phyloP scores from a whole-genome alignment of 2,888 invertebrate species.

The Thyatira batis region DNA sequence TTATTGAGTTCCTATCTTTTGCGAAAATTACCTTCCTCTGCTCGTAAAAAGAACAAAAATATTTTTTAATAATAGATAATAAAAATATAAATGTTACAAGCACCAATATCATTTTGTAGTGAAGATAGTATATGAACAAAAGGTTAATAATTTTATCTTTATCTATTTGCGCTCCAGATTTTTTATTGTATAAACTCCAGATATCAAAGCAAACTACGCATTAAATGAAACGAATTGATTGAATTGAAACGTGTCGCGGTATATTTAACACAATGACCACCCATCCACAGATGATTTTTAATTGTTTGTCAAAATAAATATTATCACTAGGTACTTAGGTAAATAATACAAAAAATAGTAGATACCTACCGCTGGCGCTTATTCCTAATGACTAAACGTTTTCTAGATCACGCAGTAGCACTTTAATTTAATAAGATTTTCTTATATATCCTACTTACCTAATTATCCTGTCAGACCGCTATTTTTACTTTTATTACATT shows the following conservation, averaged over 20 bases:
- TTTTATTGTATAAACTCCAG: neutral
- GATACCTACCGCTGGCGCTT: too few relatives aligned
- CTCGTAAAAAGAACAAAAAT: neutral
- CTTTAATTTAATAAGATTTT: too few relatives aligned
- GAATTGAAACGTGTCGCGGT: neutral
- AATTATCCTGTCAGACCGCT: neutral
- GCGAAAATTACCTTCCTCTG: neutral
- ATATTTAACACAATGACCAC: neutral
- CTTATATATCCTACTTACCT: too few relatives aligned
- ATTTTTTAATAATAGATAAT: too few relatives aligned
- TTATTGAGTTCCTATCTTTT: neutral
- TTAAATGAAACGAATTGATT: constrained; percentile 6
- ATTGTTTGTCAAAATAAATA: too few relatives aligned
- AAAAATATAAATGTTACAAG: neutral
- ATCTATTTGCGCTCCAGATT: neutral
- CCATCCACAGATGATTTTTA: too few relatives aligned
- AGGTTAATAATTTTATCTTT: neutral
- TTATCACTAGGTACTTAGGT: too few relatives aligned
- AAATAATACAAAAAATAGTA: too few relatives aligned
- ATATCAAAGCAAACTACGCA: constrained; percentile 20
- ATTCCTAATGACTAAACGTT: too few relatives aligned
- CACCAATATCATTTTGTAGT: neutral
- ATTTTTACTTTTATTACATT: neutral
- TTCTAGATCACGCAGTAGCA: too few relatives aligned
- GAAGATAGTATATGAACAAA: neutral